Evolutionary conservation across 2,113 vertebrate genomes (phyloP), one percentile per base, ranked within the genome.

Genomic region (Siphamia tubifer): DNA sequence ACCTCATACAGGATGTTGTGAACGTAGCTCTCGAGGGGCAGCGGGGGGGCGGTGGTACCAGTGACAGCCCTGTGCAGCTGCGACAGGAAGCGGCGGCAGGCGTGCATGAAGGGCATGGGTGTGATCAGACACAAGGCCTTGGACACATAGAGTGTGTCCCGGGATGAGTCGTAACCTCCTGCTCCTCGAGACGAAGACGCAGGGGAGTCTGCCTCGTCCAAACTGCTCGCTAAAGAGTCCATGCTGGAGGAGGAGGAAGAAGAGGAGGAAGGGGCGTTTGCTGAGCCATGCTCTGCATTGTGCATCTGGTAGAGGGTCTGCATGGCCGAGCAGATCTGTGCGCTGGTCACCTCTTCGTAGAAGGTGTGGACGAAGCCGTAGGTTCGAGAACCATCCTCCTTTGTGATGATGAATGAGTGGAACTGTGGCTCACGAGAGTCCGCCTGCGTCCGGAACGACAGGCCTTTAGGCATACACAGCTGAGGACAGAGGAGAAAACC

Each of bases 381-480:
- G 0, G 94, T 96, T 9, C 96, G 95, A 6, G 95, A 96, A 45
- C 95, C 95, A 0, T 98, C 96, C 86, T 98, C 96, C 16, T 93
- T 89, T 0, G 96, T 97, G 76, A 98, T 96, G 68, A 98, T 91
- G 77, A 95, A 97, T 0, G 96, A 96, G 79, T 98, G 96, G 83
- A 96, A 96, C 80, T 93, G 91, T 0, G 96, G 94, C 1, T 93
- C 87, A 5, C 87, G 91, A 45, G 58, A 83, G 64, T 97, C 95
- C 0, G 85, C 74, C 28, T 98, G 96, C 0, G 96, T 96, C 70
- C 94, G 85, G 92, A 98, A 98, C 0, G 95, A 95, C 3, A 98
- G 93, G 51, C 96, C 96, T 87, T 95, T 95, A 15, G 96, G 96
- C 95, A 98, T 95, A 32, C 96, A 98, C 44, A 98, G 82, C 96